A percentile compares a stretch with the other conserved stretches of the same genome.
Evolutionary conservation across 2,888 invertebrate genomes (phyloP).

Genomic region (Eupithecia vulgata): DNA sequence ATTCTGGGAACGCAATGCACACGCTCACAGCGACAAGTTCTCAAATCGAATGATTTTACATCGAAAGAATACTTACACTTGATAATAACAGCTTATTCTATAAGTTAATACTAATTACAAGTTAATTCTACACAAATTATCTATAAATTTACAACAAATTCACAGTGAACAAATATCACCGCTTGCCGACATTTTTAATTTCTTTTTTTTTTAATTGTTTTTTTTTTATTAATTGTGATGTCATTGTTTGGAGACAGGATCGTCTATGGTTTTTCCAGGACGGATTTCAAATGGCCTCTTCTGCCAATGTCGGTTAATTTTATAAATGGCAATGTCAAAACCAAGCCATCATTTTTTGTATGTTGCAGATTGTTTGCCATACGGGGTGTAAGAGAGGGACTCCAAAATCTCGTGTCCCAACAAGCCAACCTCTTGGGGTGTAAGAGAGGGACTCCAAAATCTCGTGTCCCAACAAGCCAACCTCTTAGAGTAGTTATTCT

Average conservation of each 20-base stretch:
- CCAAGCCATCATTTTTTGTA: too few species aligned
- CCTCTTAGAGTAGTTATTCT: too few species aligned
- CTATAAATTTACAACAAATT: conserved; percentile 52
- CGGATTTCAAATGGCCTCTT: too few species aligned
- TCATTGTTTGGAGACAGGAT: neutral
- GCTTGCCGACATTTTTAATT: conserved; percentile 72
- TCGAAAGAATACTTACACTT: conserved; percentile 7
- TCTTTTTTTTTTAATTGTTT: conserved; percentile 27
- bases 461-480: too few species aligned
- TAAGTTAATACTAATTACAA: conserved; percentile 10
- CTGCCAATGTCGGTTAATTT: too few species aligned
- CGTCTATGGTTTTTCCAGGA: neutral
- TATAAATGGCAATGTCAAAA: too few species aligned
- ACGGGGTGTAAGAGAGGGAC: too few species aligned
- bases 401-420: too few species aligned
- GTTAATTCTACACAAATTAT: conserved; percentile 27
- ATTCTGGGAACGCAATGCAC: conserved; percentile 64
- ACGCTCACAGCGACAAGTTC: conserved; percentile 49
- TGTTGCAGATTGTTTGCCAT: too few species aligned
- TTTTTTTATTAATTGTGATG: neutral
- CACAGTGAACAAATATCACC: conserved; percentile 62
- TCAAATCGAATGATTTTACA: neutral
- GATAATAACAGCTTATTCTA: neutral
- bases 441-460: too few species aligned
- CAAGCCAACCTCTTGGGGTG: too few species aligned